Evolutionary conservation across 2,888 invertebrate species (phyloP).

Genomic region (Fragum fragum): DNA sequence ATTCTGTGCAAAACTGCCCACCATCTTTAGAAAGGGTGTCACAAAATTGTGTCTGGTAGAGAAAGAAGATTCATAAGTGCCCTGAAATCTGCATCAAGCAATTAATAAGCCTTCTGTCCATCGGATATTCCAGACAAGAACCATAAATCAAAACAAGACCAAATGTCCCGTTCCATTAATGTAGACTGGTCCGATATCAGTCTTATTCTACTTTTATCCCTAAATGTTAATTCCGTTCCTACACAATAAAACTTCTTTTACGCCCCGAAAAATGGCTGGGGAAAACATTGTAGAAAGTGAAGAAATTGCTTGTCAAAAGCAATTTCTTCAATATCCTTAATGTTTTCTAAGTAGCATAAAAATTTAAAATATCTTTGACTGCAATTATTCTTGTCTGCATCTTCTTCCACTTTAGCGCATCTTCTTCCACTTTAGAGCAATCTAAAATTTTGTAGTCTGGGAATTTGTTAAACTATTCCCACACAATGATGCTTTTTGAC

Average conservation of each 20-base stretch:
- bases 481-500: too few species aligned
- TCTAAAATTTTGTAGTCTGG: too few species aligned
- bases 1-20: too few species aligned
- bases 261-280: too few species aligned
- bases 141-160: neutral
- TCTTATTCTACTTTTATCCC: too few species aligned
- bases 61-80: constrained; percentile 1
- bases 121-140: neutral
- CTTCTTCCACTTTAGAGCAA: too few species aligned
- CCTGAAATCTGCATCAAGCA: neutral
- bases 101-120: constrained; percentile 18
- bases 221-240: too few species aligned
- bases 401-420: too few species aligned
- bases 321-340: neutral
- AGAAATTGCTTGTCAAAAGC: neutral
- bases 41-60: neutral
- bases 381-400: too few species aligned
- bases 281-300: neutral
- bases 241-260: too few species aligned
- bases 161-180: neutral
- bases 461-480: too few species aligned
- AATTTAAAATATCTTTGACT: too few species aligned
- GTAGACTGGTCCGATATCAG: neutral
- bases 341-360: constrained; percentile 3
- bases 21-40: neutral